Conservation (phyloP, 2,113 vertebrate species). For the Pelobates fuscus region DNA sequence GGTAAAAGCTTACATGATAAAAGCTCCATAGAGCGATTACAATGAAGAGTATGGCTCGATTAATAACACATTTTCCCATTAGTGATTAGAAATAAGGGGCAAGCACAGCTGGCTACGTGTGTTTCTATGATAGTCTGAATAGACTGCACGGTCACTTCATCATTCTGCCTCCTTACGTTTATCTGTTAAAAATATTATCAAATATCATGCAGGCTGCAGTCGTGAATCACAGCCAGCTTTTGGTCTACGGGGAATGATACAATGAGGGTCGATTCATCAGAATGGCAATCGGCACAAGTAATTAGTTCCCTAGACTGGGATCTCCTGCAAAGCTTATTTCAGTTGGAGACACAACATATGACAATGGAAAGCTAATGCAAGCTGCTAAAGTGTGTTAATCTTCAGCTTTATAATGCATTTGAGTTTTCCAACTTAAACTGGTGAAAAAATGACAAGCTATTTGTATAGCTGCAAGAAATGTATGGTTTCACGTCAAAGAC, state of each 20-base stretch:
- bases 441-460: conserved; percentile 92
- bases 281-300: conserved; percentile 80
- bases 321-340: conserved; percentile 83
- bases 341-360: conserved; percentile 72
- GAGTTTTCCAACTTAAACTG: conserved; percentile 70
- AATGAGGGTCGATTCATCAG: conserved; percentile 93
- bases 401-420: conserved; percentile 77
- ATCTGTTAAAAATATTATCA: conserved; percentile 98
- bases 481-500: no score
- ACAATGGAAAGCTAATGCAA: conserved; percentile 84
- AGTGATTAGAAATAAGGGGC: conserved; percentile 55
- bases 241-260: conserved; percentile 81
- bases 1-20: background rate
- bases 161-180: conserved; percentile 91
- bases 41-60: conserved; percentile 51
- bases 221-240: conserved; percentile 78
- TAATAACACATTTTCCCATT: conserved; percentile 67
- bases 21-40: background rate
- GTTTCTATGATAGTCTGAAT: conserved; percentile 81
- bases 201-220: conserved; percentile 83
- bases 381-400: conserved; percentile 81
- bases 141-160: conserved; percentile 86
- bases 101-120: conserved; percentile 77
- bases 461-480: conserved; percentile 37
- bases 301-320: conserved; percentile 86